phyloP scores from a whole-genome alignment of 1,140 invertebrate genomes.

The Drosophila nannoptera region DNA sequence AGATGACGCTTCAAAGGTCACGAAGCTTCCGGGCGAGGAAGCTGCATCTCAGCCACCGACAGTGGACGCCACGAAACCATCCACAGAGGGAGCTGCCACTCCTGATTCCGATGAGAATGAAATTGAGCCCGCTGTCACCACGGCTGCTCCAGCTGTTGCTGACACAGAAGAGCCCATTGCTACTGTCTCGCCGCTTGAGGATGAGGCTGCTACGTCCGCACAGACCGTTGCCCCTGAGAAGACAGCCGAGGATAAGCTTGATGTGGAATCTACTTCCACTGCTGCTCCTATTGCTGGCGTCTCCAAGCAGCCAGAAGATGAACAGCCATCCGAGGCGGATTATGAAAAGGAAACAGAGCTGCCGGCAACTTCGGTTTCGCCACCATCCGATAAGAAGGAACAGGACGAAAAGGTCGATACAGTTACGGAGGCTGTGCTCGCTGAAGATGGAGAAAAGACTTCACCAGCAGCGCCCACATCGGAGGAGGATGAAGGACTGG shows the following conservation, averaged over 20 bases:
- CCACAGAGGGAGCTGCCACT: constrained; percentile 30
- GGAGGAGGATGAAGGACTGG: neutral
- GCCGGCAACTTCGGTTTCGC: constrained; percentile 6
- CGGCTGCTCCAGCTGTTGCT: constrained; percentile 5
- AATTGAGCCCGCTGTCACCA: constrained; percentile 7
- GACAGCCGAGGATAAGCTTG: constrained; percentile 21
- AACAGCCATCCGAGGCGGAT: neutral
- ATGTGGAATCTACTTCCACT: constrained; percentile 10
- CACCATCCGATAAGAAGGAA: constrained; percentile 15
- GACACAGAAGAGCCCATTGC: constrained; percentile 18
- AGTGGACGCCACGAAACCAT: constrained; percentile 32
- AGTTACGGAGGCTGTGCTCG: neutral
- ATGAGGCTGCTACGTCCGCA: constrained; percentile 14
- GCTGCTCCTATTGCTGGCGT: constrained; percentile 8
- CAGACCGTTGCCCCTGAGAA: constrained; percentile 17
- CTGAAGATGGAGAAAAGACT: constrained; percentile 3
- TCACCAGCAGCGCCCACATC: neutral
- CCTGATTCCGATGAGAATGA: constrained; percentile 15
- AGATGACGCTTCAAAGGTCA: constrained; percentile 15
- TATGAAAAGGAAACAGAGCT: constrained; percentile 10
- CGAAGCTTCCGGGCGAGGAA: constrained; percentile 20
- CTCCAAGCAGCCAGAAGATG: constrained; percentile 25
- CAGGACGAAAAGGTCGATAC: constrained; percentile 9
- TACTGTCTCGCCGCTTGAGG: constrained; percentile 9
- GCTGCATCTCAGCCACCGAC: constrained; percentile 10